Conservation (phyloP, 2,797 vertebrate genomes). For the Allobates femoralis region DNA sequence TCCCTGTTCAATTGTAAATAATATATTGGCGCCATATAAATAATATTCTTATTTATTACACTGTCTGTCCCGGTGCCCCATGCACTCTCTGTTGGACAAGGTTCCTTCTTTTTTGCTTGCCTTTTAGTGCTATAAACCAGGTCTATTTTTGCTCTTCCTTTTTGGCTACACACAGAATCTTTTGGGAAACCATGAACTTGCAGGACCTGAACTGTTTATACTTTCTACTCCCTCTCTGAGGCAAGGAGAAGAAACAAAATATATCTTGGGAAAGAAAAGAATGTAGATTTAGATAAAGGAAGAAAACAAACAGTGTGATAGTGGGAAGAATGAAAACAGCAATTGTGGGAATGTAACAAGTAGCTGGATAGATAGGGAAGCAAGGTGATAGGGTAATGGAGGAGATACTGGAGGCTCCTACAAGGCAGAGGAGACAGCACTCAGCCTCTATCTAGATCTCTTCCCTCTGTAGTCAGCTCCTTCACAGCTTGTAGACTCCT, state of each 20-base stretch:
- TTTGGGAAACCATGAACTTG: slow-evolving; percentile 7
- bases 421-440: neutral
- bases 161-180: neutral
- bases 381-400: slow-evolving; percentile 5
- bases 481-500: neutral
- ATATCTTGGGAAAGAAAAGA: slow-evolving; percentile 23
- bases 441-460: slow-evolving; percentile 20
- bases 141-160: slow-evolving; percentile 33
- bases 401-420: slow-evolving; percentile 12
- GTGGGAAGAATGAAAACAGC: neutral
- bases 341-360: neutral
- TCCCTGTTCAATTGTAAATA: too few species aligned
- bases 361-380: neutral
- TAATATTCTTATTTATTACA: too few species aligned
- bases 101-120: neutral
- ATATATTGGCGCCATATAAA: too few species aligned
- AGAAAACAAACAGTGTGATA: neutral
- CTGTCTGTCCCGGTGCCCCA: too few species aligned
- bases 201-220: neutral
- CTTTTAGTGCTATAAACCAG: neutral
- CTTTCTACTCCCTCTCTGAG: slow-evolving; percentile 12
- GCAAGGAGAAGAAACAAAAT: neutral
- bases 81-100: too few species aligned
- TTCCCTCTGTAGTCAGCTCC: neutral
- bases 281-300: neutral